phyloP scores from a whole-genome alignment of 2,113 vertebrate genomes.

The zebrafish (Danio rerio) region DNA sequence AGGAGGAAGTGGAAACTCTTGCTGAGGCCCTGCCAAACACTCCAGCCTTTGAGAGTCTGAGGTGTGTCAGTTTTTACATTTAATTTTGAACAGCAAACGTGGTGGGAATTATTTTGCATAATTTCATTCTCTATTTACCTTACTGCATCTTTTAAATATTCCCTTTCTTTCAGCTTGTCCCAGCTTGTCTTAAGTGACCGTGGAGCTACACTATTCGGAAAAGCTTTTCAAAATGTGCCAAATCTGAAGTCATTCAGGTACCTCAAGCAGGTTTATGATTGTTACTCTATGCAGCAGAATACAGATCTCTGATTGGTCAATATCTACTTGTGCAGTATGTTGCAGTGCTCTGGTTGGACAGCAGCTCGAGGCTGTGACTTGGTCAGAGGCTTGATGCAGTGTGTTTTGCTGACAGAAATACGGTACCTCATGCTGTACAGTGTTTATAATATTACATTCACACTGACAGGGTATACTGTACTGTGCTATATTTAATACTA shows the following conservation, averaged over 20 bases:
- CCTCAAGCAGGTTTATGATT: conserved; percentile 40
- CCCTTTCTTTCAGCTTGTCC: conserved; percentile 73
- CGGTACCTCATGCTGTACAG: conserved; percentile 57
- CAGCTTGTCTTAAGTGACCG: conserved; percentile 67
- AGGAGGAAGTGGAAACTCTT: conserved; percentile 60
- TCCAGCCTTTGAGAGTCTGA: conserved; percentile 74
- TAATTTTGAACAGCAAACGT: not conserved
- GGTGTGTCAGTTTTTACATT: conserved; percentile 66
- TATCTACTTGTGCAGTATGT: conserved; percentile 62
- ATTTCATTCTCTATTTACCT: not conserved
- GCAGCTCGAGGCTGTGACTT: conserved; percentile 56
- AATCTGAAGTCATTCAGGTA: conserved; percentile 76
- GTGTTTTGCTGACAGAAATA: conserved; percentile 64
- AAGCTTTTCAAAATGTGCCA: conserved; percentile 57
- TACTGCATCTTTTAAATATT: not conserved
- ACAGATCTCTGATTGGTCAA: not conserved
- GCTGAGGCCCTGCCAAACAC: conserved; percentile 68
- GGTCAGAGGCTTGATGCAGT: conserved; percentile 59
- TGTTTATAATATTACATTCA: conserved; percentile 2
- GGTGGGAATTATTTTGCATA: not conserved
- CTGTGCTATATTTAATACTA: not conserved
- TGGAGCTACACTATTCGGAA: conserved; percentile 59
- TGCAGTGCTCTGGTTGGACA: conserved; percentile 62
- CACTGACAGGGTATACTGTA: not conserved
- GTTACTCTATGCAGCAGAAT: not conserved